These are phyloP conservation scores for Agrotis ipsilon DNA, from an alignment of 2,888 invertebrate genomes.

Conservation along the genomic window DNA sequence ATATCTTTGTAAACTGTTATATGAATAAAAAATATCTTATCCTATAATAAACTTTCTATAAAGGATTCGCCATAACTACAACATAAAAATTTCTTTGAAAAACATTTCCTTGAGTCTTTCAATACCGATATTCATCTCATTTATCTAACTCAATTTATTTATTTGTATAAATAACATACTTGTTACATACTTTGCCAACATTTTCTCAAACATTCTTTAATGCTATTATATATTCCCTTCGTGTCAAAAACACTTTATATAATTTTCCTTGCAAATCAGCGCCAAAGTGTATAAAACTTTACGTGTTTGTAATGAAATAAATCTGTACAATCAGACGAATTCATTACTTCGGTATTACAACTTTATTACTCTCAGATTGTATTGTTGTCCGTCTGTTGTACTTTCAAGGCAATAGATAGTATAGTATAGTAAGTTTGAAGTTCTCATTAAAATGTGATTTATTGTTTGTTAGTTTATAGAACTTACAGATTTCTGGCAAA, in stretches of 20 bases:
- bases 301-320: slow-evolving; percentile 5
- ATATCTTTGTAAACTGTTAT: too few relatives aligned
- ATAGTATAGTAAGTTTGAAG: background rate
- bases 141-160: slow-evolving; percentile 7
- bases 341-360: slow-evolving; percentile 22
- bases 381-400: slow-evolving; percentile 12
- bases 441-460: too few relatives aligned
- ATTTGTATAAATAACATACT: background rate
- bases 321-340: slow-evolving; percentile 11
- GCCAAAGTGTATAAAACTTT: slow-evolving; percentile 11
- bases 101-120: background rate
- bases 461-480: too few relatives aligned
- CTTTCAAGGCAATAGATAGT: background rate
- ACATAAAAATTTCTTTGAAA: background rate
- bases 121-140: background rate
- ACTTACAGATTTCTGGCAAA: too few relatives aligned
- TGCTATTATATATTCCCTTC: too few relatives aligned
- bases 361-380: slow-evolving; percentile 29
- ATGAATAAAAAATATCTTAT: too few relatives aligned
- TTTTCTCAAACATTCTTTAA: too few relatives aligned
- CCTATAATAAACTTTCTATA: background rate
- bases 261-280: slow-evolving; percentile 22
- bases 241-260: slow-evolving; percentile 6
- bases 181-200: background rate
- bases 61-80: background rate